phyloP scores from a whole-genome alignment of 2,797 vertebrate species.

The Cryptoprocta ferox region DNA sequence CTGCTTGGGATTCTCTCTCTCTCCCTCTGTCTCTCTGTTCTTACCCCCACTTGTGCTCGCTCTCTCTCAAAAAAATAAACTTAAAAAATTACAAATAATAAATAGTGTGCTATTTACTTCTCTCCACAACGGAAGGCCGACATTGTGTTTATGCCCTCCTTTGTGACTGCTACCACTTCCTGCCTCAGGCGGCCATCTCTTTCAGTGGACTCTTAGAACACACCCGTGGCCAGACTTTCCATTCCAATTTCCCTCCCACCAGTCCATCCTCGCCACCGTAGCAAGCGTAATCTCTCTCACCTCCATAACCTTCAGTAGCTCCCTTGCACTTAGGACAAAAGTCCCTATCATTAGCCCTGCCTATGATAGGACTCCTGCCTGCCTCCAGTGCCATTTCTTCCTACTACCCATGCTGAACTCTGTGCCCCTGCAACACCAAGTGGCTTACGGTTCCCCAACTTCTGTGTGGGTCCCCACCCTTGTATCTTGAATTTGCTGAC shows the following conservation, averaged over 20 bases:
- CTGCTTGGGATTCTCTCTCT: too few relatives aligned
- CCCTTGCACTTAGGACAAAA: background rate
- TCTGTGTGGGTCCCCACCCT: background rate
- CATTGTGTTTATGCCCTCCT: background rate
- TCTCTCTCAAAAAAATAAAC: too few relatives aligned
- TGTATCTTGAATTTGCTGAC: background rate
- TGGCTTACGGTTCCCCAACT: background rate
- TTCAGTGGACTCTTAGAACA: background rate
- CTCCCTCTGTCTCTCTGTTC: too few relatives aligned
- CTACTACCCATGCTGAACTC: background rate
- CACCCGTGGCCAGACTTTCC: background rate
- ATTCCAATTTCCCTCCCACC: slow-evolving; percentile 11
- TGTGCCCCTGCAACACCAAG: too few relatives aligned
- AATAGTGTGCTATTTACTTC: background rate
- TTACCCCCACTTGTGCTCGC: too few relatives aligned
- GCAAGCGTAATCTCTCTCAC: background rate
- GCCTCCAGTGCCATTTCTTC: background rate
- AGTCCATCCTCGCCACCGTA: background rate
- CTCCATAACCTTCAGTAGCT: background rate
- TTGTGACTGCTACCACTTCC: background rate
- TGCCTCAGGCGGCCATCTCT: background rate
- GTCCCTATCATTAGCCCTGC: background rate
- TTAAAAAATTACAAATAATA: background rate
- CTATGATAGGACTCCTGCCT: background rate
- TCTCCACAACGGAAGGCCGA: background rate